Conservation (phyloP, 2,797 vertebrate genomes). For the Rhynchonycteris naso region DNA sequence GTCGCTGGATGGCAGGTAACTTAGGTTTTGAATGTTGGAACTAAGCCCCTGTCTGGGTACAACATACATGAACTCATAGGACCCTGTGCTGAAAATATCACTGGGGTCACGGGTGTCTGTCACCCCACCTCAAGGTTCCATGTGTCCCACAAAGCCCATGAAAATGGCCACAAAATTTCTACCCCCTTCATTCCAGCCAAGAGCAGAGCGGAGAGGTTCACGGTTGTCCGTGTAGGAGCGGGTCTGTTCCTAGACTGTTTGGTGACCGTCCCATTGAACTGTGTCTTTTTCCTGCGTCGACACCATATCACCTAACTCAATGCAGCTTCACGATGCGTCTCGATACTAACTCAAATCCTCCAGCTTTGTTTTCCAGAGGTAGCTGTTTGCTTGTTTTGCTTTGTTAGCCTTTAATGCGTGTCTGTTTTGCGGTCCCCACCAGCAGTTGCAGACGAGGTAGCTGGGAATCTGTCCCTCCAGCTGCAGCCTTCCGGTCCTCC, state of each 20-base stretch:
- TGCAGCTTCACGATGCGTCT: background rate
- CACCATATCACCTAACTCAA: background rate
- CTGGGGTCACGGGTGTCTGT: background rate
- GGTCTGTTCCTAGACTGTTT: background rate
- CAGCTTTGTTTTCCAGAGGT: background rate
- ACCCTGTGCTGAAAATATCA: background rate
- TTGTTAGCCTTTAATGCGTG: background rate
- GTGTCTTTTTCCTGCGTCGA: background rate
- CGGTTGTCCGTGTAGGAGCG: fast-evolving
- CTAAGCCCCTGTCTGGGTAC: background rate
- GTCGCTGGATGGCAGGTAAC: background rate
- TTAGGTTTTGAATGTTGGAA: background rate
- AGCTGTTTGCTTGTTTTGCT: background rate
- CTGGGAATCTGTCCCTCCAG: background rate
- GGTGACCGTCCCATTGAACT: background rate
- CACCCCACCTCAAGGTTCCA: background rate
- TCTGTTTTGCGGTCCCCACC: no score
- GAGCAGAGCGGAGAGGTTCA: background rate
- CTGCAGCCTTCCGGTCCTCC: background rate
- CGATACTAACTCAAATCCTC: background rate
- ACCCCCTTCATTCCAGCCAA: background rate
- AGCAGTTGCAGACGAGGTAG: background rate
- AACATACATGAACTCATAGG: background rate
- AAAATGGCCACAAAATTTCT: background rate
- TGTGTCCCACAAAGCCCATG: background rate